Evolutionary conservation across 2,113 vertebrate genomes (phyloP), one percentile per base, ranked within the genome.

Genomic region (Nettapus auritus): DNA sequence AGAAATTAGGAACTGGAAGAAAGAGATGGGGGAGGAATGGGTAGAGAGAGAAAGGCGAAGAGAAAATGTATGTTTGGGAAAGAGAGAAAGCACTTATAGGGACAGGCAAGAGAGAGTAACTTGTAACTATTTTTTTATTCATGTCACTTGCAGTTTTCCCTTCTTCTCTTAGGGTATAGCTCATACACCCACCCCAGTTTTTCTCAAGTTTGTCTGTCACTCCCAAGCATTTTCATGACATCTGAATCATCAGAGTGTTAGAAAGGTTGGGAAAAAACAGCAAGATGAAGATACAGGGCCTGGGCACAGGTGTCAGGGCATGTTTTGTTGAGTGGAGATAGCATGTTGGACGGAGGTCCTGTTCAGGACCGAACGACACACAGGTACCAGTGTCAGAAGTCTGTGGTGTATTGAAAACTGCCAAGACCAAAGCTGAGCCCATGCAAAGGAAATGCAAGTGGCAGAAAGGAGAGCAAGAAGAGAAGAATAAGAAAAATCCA

Each of bases 221-320:
- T 77, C 6, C 13, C 8, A 21, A 25, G 25, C 2, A 46, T 8
- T 75, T 91, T 74, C 13, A 40, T 0, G 0, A 11, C 14, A 38
- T 8, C 3, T 40, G 3, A 28, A 62, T 71, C 16, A 26, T 8
- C 19, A 38, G 8, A 15, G 16, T n/a, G 16, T 53, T 60, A 71
- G 66, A 62, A 94, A 50, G 42, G 8, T 2, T 83, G 38, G 40
- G 53, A 75, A 70, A 44, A 0, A 20, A 0, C 12, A 70, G 3
- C 9, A 60, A 20, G 36, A 40, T n/a, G 52, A 78, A 13, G 25
- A 69, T 5, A 13, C 19, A 17, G 13, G 40, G 5, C 4, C 23
- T 70, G 18, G 56, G 14, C 13, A 50, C 13, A 34, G 3, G 13
- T n/a, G 8, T 2, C 2, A 1, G n/a, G 18, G 7, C 10, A 34